Evolutionary conservation across 2,797 vertebrate species (phyloP).

Genomic region (Florisuga fusca): DNA sequence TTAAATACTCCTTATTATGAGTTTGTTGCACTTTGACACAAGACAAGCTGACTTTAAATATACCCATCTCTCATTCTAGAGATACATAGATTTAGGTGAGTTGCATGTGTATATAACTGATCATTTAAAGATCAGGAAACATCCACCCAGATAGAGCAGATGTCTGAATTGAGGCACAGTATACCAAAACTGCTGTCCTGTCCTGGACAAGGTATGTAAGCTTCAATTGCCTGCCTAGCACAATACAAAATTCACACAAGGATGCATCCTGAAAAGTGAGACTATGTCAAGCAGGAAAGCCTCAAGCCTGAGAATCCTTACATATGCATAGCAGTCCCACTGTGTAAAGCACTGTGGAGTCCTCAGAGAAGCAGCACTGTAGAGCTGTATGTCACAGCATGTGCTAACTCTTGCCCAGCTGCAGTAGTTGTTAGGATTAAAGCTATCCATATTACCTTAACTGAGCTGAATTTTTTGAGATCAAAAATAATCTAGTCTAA

Average conservation of each 20-base stretch:
- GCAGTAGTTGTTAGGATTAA: conserved; percentile 23
- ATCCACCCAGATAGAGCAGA: conserved; percentile 15
- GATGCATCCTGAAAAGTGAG: not conserved
- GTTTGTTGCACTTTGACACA: conserved; percentile 50
- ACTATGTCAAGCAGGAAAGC: conserved; percentile 9
- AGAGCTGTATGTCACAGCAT: not conserved
- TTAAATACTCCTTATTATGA: conserved; percentile 41
- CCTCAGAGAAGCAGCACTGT: not conserved
- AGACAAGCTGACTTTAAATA: conserved; percentile 47
- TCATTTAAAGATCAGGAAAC: conserved; percentile 36
- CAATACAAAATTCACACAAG: not conserved
- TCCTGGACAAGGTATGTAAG: conserved; percentile 18
- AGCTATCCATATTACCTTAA: conserved; percentile 17
- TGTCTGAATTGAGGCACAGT: conserved; percentile 57
- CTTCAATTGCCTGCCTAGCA: conserved; percentile 15
- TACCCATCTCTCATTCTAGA: not conserved
- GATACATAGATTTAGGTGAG: conserved; percentile 1
- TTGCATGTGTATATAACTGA: not conserved
- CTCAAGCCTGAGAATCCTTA: not conserved
- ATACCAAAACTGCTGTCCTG: not conserved
- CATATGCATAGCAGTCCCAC: not conserved
- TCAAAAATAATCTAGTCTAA: conserved; percentile 43
- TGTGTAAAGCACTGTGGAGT: not conserved
- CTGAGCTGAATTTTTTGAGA: not conserved
- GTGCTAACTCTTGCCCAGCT: not conserved